phyloP scores from a whole-genome alignment of 2,888 invertebrate genomes.

The Antheraea yamamai region DNA sequence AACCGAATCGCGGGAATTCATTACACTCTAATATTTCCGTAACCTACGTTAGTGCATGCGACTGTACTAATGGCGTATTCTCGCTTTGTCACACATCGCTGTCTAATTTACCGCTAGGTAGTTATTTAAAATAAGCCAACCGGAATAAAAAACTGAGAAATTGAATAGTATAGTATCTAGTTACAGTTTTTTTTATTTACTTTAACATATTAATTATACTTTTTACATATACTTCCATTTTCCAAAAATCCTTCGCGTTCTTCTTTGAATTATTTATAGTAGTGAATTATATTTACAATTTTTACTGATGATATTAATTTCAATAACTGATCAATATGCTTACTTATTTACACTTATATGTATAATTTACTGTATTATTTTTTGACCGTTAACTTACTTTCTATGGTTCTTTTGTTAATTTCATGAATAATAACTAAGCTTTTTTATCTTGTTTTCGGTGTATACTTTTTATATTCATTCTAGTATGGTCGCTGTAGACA shows the following conservation, averaged over 20 bases:
- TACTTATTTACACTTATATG: no score
- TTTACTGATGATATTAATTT: no score
- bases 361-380: no score
- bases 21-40: constrained; percentile 56
- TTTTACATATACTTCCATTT: background rate
- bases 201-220: background rate
- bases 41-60: constrained; percentile 55
- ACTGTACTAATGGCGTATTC: constrained; percentile 54
- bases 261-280: background rate
- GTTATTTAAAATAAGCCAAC: constrained; percentile 14
- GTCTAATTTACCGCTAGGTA: constrained; percentile 16
- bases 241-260: background rate
- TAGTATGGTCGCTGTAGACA: background rate
- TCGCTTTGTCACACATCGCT: constrained; percentile 26
- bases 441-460: background rate
- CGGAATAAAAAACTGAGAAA: constrained; percentile 26
- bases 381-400: background rate
- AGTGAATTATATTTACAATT: no score
- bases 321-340: no score
- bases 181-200: background rate
- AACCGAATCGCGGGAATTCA: constrained; percentile 52
- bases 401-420: background rate
- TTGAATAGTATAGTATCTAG: background rate
- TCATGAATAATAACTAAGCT: background rate
- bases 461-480: background rate